These are phyloP conservation scores for Phyllotis vaccarum DNA, from an alignment of 2,797 vertebrate genomes.

Conservation along the genomic window DNA sequence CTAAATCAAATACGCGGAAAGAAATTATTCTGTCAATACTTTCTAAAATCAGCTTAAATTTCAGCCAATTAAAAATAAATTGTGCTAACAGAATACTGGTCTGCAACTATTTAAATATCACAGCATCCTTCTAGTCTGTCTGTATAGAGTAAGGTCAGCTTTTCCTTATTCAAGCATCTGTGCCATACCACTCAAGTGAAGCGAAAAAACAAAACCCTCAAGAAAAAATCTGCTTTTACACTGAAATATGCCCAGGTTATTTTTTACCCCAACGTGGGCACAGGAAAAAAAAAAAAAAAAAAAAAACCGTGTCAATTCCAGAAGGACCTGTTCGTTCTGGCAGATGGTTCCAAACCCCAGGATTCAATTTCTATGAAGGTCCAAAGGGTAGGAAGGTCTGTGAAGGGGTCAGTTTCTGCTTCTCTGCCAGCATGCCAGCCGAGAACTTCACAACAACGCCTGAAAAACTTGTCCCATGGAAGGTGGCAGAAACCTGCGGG, in stretches of 20 bases:
- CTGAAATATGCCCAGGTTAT: constrained; percentile 72
- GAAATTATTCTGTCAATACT: constrained; percentile 77
- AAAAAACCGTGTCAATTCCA: constrained; percentile 43
- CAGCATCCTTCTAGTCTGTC: constrained; percentile 62
- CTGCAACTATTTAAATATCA: constrained; percentile 74
- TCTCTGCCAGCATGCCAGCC: constrained; percentile 34
- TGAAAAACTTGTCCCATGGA: constrained; percentile 72
- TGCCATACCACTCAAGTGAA: constrained; percentile 70
- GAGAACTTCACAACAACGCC: constrained; percentile 74
- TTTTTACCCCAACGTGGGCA: constrained; percentile 76
- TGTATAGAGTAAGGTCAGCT: constrained; percentile 69
- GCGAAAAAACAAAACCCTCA: constrained; percentile 72
- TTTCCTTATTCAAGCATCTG: constrained; percentile 73
- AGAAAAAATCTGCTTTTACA: constrained; percentile 67
- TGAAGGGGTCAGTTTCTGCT: constrained; percentile 63
- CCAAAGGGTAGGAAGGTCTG: constrained; percentile 69
- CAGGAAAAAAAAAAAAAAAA: not conserved
- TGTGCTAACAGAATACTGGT: constrained; percentile 72
- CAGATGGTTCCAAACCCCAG: constrained; percentile 65
- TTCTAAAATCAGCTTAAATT: constrained; percentile 78
- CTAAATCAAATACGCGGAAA: constrained; percentile 72
- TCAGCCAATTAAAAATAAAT: constrained; percentile 72
- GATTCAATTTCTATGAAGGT: constrained; percentile 68
- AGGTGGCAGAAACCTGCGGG: constrained; percentile 30
- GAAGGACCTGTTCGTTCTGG: constrained; percentile 72